Conservation (phyloP, 2,888 invertebrate genomes). For the Hydriomena furcata region DNA sequence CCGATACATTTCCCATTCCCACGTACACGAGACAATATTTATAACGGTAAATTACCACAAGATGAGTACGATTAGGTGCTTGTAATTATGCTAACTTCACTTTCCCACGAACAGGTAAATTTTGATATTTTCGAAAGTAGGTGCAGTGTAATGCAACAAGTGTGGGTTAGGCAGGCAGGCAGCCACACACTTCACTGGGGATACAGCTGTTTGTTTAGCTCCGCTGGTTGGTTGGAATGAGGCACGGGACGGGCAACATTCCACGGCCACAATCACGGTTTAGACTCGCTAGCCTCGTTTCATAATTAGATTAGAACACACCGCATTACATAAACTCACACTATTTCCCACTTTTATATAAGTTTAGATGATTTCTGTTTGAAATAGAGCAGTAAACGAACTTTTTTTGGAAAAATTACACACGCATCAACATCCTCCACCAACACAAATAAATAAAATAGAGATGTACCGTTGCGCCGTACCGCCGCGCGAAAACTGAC, state of each 20-base stretch:
- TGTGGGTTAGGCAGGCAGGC: slow-evolving; percentile 34
- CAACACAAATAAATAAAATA: slow-evolving; percentile 21
- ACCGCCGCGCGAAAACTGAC: neutral
- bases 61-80: slow-evolving; percentile 48
- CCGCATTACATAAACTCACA: slow-evolving; percentile 12
- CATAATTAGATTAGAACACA: slow-evolving; percentile 25
- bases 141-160: slow-evolving; percentile 66
- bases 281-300: slow-evolving; percentile 15
- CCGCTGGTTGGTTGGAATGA: slow-evolving; percentile 1
- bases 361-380: neutral
- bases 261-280: slow-evolving; percentile 22
- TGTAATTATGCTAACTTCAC: slow-evolving; percentile 62
- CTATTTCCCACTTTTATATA: slow-evolving; percentile 2
- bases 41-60: slow-evolving; percentile 72
- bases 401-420: slow-evolving; percentile 10
- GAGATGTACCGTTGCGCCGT: neutral
- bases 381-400: slow-evolving; percentile 7
- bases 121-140: slow-evolving; percentile 70
- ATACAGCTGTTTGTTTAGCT: slow-evolving; percentile 35
- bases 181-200: slow-evolving; percentile 47
- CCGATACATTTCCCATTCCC: slow-evolving; percentile 65
- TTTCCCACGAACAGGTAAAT: slow-evolving; percentile 70
- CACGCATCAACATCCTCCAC: slow-evolving; percentile 4
- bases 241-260: slow-evolving; percentile 16
- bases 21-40: slow-evolving; percentile 50